Evolutionary conservation across 2,888 invertebrate genomes (phyloP), one percentile per base, ranked within the genome.

Genomic region (Syritta pipiens): DNA sequence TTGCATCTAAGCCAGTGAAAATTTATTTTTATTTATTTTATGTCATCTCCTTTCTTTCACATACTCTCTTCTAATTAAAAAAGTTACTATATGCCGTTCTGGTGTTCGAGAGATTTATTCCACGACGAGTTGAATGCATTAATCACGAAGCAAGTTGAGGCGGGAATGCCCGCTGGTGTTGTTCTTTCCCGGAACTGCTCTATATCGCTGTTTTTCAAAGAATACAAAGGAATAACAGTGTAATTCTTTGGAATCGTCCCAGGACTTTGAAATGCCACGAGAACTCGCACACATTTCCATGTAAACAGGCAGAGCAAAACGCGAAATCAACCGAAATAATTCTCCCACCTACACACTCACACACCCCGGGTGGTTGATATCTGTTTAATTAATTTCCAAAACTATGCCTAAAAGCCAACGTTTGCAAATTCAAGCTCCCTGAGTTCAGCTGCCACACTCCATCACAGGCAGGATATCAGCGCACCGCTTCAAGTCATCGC

Each of bases 361-460:
- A 37, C 5, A 4, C 10, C 32, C n/a, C 17, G 19, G 7, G 19
- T 37, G 37, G 14, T 14, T 7, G 37, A 17, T 17, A 17, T 17
- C 7, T 30, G 20, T 48, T 46, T 60, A 46, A 46, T 35, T 55
- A 55, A 55, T 35, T 46, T 44, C 7, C 32, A 10, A 32, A 46
- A 46, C 44, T 32, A 46, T 46, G 46, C 46, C 46, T 46, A 1
- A 32, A 32, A 44, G 46, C 24, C 30, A 59, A 20, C n/a, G 30
- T 35, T 48, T 37, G 37, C 48, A 28, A 62, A 26, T 49, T 28
- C 12, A n/a, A 37, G 20, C 12, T 62, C 12, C 12, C 26, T 19
- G 12, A 37, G 26, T 26, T 37, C 12, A n/a, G n/a, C n/a, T n/a
- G 26, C 17, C 26, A 24, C 19, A 9, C 42, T n/a, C 19, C 20